Evolutionary conservation across 1,140 invertebrate species (phyloP).

Genomic region (Artemia franciscana): DNA sequence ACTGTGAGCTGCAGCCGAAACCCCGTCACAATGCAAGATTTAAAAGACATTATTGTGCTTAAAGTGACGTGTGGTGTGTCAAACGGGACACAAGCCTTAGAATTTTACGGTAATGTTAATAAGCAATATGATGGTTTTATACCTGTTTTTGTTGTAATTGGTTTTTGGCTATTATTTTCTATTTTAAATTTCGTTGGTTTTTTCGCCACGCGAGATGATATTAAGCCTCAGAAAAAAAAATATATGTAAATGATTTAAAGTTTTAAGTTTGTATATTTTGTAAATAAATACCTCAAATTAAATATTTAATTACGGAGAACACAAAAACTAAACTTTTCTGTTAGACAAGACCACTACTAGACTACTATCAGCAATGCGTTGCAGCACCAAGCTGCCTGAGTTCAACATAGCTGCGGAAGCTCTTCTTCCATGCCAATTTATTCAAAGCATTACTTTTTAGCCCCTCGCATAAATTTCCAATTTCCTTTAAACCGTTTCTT

Average conservation of each 20-base stretch:
- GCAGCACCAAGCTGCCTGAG: too few species aligned
- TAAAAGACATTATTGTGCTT: constrained; percentile 11
- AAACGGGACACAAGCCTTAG: constrained; percentile 13
- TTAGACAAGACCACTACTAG: too few species aligned
- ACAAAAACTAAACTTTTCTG: too few species aligned
- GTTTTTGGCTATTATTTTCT: background rate
- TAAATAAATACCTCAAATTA: too few species aligned
- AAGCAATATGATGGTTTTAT: background rate
- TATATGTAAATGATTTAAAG: background rate
- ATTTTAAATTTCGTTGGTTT: background rate
- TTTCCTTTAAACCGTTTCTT: too few species aligned
- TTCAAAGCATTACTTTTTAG: too few species aligned
- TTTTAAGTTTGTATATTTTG: background rate
- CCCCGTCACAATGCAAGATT: constrained; percentile 5
- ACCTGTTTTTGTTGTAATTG: background rate
- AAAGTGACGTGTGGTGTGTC: constrained; percentile 17
- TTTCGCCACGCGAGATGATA: background rate
- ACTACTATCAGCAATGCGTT: too few species aligned
- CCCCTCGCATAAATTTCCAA: too few species aligned
- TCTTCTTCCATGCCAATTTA: too few species aligned
- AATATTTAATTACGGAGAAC: too few species aligned
- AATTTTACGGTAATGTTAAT: background rate
- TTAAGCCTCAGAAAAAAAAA: background rate
- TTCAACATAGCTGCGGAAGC: too few species aligned
- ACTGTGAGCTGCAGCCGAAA: constrained; percentile 9